phyloP scores from a whole-genome alignment of 2,113 vertebrate genomes.

The Ascaphus truei region DNA sequence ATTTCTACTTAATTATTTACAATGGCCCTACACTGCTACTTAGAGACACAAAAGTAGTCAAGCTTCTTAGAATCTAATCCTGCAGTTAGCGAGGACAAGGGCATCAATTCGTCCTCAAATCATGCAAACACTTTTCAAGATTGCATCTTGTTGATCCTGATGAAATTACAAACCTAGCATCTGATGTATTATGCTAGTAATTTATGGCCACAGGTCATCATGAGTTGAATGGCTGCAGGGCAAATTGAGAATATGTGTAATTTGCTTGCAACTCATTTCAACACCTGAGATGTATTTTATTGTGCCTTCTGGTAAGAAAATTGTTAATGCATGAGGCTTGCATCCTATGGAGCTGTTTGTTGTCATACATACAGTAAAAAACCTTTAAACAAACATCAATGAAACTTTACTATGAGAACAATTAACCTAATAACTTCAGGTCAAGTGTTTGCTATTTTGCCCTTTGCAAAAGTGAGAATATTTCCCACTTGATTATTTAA shows the following conservation, averaged over 20 bases:
- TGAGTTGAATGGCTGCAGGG: slow-evolving; percentile 56
- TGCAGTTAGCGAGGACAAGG: slow-evolving; percentile 69
- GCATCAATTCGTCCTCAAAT: slow-evolving; percentile 67
- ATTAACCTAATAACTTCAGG: slow-evolving; percentile 55
- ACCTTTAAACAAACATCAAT: slow-evolving; percentile 43
- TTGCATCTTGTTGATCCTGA: slow-evolving; percentile 73
- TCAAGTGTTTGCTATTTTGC: slow-evolving; percentile 42
- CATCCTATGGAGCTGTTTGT: slow-evolving; percentile 1
- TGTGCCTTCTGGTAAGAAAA: slow-evolving; percentile 40
- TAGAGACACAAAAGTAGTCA: slow-evolving; percentile 64
- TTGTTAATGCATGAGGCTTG: slow-evolving; percentile 44
- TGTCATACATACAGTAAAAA: slow-evolving; percentile 24
- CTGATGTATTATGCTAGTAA: slow-evolving; percentile 61
- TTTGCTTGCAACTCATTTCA: slow-evolving; percentile 63
- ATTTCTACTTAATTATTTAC: slow-evolving; percentile 86
- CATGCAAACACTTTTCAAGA: slow-evolving; percentile 66
- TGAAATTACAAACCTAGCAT: slow-evolving; percentile 69
- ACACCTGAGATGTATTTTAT: slow-evolving; percentile 52
- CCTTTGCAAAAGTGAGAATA: slow-evolving; percentile 46
- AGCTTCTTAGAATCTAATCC: slow-evolving; percentile 53
- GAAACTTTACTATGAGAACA: slow-evolving; percentile 52
- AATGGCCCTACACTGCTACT: slow-evolving; percentile 63
- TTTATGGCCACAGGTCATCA: slow-evolving; percentile 69
- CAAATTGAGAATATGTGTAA: slow-evolving; percentile 55
- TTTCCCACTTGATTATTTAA: slow-evolving; percentile 42